Evolutionary conservation across 2,888 invertebrate species (phyloP).

Genomic region (Eurytoma californica): DNA sequence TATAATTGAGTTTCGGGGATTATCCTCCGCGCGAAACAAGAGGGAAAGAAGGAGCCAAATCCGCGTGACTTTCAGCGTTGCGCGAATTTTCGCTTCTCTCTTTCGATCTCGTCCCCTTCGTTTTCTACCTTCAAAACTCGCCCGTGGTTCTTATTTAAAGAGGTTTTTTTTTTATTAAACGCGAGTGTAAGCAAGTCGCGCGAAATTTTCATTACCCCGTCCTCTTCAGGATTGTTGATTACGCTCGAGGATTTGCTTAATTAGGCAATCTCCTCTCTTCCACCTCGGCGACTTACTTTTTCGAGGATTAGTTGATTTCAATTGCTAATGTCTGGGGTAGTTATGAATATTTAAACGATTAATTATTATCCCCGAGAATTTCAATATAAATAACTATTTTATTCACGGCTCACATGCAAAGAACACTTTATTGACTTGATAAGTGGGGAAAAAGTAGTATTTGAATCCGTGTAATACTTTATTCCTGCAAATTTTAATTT

Average conservation of each 20-base stretch:
- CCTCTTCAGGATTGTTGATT: constrained; percentile 39
- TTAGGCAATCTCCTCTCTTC: constrained; percentile 38
- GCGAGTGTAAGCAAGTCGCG: constrained; percentile 44
- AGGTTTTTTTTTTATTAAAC: constrained; percentile 53
- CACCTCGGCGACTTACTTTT: too few relatives aligned
- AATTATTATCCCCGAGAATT: too few relatives aligned
- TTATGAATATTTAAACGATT: too few relatives aligned
- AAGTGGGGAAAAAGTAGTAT: too few relatives aligned
- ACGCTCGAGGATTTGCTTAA: constrained; percentile 38
- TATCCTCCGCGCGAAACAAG: constrained; percentile 69
- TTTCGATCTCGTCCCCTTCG: not conserved
- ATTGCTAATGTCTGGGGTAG: not conserved
- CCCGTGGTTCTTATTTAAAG: constrained; percentile 46
- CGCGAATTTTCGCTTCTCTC: not conserved
- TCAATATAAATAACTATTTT: too few relatives aligned
- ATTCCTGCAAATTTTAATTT: too few relatives aligned
- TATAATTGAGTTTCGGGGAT: constrained; percentile 75
- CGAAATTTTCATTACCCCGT: constrained; percentile 41
- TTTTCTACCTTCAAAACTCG: constrained; percentile 1
- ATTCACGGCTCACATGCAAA: too few relatives aligned
- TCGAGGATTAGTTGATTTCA: constrained; percentile 9
- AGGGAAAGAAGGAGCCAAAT: constrained; percentile 60
- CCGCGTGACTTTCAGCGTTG: constrained; percentile 65
- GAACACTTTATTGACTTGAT: too few relatives aligned
- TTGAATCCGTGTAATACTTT: too few relatives aligned